Conservation (phyloP, 2,797 vertebrate species). For the Huso huso region DNA sequence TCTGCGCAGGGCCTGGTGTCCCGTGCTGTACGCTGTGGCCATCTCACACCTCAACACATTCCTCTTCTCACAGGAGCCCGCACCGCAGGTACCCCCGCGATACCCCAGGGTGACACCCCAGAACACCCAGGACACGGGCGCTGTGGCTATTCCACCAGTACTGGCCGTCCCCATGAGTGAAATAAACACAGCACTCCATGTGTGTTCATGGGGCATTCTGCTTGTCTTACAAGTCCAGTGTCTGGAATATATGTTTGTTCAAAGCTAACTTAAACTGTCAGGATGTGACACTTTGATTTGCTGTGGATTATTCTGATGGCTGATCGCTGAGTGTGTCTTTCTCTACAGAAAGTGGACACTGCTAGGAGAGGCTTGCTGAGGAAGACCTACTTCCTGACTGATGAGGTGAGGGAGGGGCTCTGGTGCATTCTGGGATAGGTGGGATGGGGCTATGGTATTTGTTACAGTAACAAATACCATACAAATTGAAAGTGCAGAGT, state of each 20-base stretch:
- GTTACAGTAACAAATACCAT: not conserved
- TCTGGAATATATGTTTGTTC: not conserved
- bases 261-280: not conserved
- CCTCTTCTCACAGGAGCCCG: constrained; percentile 83
- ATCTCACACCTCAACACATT: constrained; percentile 87
- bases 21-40: constrained; percentile 79
- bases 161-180: too few species aligned
- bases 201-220: too few species aligned
- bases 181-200: too few species aligned
- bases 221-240: not conserved
- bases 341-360: constrained; percentile 67
- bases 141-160: not conserved
- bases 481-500: not conserved
- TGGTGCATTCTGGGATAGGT: not conserved
- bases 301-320: too few species aligned
- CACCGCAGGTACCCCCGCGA: constrained; percentile 54
- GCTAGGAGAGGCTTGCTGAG: constrained; percentile 74
- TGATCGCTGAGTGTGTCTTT: not conserved
- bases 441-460: not conserved
- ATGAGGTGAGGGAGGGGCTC: constrained; percentile 64
- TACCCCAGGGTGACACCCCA: not conserved
- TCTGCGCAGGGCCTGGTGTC: constrained; percentile 72
- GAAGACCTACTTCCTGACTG: constrained; percentile 75
- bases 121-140: not conserved
- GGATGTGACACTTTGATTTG: too few species aligned